Evolutionary conservation across 2,888 invertebrate genomes (phyloP), one percentile per base, ranked within the genome.

Genomic region (Alentia gelatinosa): DNA sequence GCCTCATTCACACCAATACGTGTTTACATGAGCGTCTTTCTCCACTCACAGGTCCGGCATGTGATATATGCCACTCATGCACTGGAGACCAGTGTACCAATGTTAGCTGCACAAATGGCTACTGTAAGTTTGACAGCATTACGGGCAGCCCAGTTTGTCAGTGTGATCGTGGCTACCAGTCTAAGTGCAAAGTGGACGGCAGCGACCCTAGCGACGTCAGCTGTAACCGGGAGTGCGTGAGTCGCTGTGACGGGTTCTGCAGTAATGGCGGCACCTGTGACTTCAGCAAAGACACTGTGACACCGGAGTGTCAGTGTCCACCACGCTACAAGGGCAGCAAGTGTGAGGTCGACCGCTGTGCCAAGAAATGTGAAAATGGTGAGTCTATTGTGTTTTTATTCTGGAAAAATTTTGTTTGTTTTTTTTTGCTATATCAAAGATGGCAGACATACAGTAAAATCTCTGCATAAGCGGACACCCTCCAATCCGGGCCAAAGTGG

Each of bases 221-320:
- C 68, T 90, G 90, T 42, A 47, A 75, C 39, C 40, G 79, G 26
- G 23, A 75, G 75, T 90, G 90, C 40, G 75, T 75, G 42, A 50
- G 37, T 12, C 75, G 47, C 0, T 90, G 90, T 47, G n/a, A 90
- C 42, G 75, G 19, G 1, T 47, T 75, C 90, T 90, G 90, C 68
- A 30, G 30, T 15, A 90, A 90, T 33, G 90, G 90, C 0, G 86
- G 33, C 56, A 35, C n/a, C 35, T 83, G 56, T 37, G 30, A n/a
- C 26, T 37, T 37, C n/a, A 75, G 12, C 42, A 37, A 5, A n/a
- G 63, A 89, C 39, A 56, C 56, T 9, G 35, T 63, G 37, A 86
- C 86, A 9, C 56, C 68, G 0, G 5, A 1, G 89, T 89, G 89
- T 37, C 5, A 0, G 23, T 89, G 89, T 35, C 4, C 89, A 7